phyloP scores from a whole-genome alignment of 2,797 vertebrate genomes.

The Babyrousa celebensis region DNA sequence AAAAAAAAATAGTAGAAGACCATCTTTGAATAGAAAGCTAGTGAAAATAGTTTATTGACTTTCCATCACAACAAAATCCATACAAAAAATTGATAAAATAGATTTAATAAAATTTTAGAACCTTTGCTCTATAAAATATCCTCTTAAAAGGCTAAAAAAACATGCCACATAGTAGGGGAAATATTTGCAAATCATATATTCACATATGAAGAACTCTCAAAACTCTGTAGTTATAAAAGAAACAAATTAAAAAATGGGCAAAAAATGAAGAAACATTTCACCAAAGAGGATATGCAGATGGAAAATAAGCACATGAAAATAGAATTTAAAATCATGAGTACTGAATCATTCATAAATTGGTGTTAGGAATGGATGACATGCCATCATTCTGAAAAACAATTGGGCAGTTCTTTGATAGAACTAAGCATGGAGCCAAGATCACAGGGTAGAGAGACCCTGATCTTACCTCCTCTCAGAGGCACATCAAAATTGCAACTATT shows the following conservation, averaged over 20 bases:
- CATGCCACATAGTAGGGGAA: background rate
- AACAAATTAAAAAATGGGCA: constrained; percentile 3
- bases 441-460: too few species aligned
- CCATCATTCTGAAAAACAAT: background rate
- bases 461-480: too few species aligned
- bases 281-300: background rate
- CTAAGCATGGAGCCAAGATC: background rate
- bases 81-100: background rate
- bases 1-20: background rate
- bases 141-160: background rate
- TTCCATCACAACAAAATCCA: background rate
- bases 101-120: background rate
- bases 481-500: too few species aligned
- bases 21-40: background rate
- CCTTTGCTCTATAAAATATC: background rate
- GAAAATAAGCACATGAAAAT: background rate
- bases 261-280: background rate
- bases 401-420: background rate
- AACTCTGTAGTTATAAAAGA: background rate
- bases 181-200: background rate
- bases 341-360: background rate
- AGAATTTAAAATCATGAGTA: background rate
- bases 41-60: background rate
- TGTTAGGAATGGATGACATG: background rate
- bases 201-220: background rate